Percentiles rank a stretch among this genome's conserved stretches.
These are phyloP conservation scores for Athrips mouffetella DNA, from an alignment of 2,888 invertebrate genomes.

Conservation along the genomic window DNA sequence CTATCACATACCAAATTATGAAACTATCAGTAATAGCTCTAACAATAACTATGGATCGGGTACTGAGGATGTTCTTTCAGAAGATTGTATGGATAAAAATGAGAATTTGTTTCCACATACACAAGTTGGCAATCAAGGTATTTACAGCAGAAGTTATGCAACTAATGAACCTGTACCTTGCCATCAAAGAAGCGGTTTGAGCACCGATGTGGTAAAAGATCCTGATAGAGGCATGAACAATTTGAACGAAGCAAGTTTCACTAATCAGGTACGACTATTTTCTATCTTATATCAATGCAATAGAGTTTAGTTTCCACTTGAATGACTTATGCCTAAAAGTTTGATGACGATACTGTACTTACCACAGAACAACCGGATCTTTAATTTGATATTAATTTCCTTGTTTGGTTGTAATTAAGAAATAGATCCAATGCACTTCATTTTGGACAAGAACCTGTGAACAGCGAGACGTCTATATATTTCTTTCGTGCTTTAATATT, in stretches of 20 bases:
- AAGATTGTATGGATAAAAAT: slow-evolving; percentile 45
- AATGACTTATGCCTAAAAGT: not conserved
- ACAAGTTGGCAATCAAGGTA: slow-evolving; percentile 45
- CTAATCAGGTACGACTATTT: slow-evolving; percentile 53
- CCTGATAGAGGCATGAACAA: slow-evolving; percentile 49
- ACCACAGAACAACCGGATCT: slow-evolving; percentile 66
- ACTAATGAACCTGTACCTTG: slow-evolving; percentile 53
- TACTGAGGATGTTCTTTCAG: slow-evolving; percentile 48
- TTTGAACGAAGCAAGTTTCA: slow-evolving; percentile 56
- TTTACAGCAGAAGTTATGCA: slow-evolving; percentile 50
- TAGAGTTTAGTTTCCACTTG: not conserved
- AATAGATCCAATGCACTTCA: slow-evolving; percentile 44
- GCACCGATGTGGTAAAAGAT: slow-evolving; percentile 48
- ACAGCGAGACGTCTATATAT: slow-evolving; percentile 37
- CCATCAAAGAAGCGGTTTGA: slow-evolving; percentile 50
- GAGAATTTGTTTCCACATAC: slow-evolving; percentile 40
- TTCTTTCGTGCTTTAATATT: slow-evolving; percentile 10
- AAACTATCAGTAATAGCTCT: slow-evolving; percentile 62
- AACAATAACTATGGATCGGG: slow-evolving; percentile 56
- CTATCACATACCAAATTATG: slow-evolving; percentile 60
- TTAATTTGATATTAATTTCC: slow-evolving; percentile 67
- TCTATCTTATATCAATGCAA: not conserved
- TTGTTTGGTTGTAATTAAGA: slow-evolving; percentile 49
- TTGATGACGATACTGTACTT: slow-evolving; percentile 37
- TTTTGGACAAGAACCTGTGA: slow-evolving; percentile 32